Evolutionary conservation across 2,888 invertebrate species (phyloP).

Genomic region (Drosophila tripunctata): DNA sequence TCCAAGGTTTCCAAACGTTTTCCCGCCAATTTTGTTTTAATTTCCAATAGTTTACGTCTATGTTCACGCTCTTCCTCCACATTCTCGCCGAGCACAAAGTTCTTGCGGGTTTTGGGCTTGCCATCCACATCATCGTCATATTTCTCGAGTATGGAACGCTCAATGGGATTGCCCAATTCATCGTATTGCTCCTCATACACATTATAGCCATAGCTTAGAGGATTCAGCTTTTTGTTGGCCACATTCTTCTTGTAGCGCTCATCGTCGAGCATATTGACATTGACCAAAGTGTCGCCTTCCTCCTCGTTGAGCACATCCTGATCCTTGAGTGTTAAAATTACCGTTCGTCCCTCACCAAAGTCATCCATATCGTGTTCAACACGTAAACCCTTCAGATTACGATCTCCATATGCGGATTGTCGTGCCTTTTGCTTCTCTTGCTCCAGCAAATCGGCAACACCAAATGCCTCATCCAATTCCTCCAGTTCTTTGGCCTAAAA

Average conservation of each 20-base stretch:
- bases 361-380: slow-evolving; percentile 92
- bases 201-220: slow-evolving; percentile 92
- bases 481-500: slow-evolving; percentile 95
- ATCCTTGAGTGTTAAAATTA: slow-evolving; percentile 97
- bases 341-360: slow-evolving; percentile 91
- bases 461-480: slow-evolving; percentile 97
- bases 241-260: slow-evolving; percentile 94
- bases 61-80: slow-evolving; percentile 86
- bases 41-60: slow-evolving; percentile 83
- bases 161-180: slow-evolving; percentile 87
- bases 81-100: slow-evolving; percentile 91
- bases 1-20: slow-evolving; percentile 91
- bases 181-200: slow-evolving; percentile 92
- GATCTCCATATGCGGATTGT: slow-evolving; percentile 88
- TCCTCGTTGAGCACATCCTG: slow-evolving; percentile 94
- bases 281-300: slow-evolving; percentile 94
- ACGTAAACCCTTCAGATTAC: slow-evolving; percentile 91
- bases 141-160: slow-evolving; percentile 91
- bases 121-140: slow-evolving; percentile 93
- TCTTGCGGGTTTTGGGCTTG: slow-evolving; percentile 86
- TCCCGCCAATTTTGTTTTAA: slow-evolving; percentile 87
- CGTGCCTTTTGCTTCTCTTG: slow-evolving; percentile 88
- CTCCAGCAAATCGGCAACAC: slow-evolving; percentile 93
- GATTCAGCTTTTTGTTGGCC: slow-evolving; percentile 92
- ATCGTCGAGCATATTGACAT: slow-evolving; percentile 94